Conservation (phyloP, 2,888 invertebrate genomes). For the Petrolisthes cinctipes region DNA sequence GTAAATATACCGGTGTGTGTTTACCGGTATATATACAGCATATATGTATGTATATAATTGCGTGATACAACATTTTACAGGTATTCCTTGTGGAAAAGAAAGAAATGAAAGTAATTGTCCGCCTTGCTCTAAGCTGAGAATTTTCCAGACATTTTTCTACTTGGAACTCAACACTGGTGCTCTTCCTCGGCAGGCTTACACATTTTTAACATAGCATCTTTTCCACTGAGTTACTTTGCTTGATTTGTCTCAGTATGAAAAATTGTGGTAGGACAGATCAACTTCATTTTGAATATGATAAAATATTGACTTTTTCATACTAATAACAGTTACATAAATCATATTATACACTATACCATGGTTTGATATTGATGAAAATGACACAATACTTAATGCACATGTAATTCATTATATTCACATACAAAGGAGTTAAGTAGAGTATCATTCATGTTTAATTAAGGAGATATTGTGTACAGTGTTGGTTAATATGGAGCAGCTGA, state of each 20-base stretch:
- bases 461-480: no score
- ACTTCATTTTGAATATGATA: neutral
- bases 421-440: no score
- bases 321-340: no score
- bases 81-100: neutral
- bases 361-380: no score
- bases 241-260: neutral
- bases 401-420: no score
- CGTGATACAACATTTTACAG: neutral
- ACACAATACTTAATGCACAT: no score
- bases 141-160: neutral
- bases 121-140: neutral
- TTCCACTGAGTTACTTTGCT: neutral
- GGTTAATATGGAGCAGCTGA: no score
- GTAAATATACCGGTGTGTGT: slow-evolving; percentile 13
- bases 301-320: neutral
- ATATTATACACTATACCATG: no score
- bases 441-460: no score
- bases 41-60: neutral
- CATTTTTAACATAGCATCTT: neutral
- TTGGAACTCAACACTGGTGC: neutral
- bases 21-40: neutral
- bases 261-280: neutral
- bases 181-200: neutral
- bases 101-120: neutral